Conservation (phyloP, 2,113 vertebrate species). For the Pachypanchax playfairii region DNA sequence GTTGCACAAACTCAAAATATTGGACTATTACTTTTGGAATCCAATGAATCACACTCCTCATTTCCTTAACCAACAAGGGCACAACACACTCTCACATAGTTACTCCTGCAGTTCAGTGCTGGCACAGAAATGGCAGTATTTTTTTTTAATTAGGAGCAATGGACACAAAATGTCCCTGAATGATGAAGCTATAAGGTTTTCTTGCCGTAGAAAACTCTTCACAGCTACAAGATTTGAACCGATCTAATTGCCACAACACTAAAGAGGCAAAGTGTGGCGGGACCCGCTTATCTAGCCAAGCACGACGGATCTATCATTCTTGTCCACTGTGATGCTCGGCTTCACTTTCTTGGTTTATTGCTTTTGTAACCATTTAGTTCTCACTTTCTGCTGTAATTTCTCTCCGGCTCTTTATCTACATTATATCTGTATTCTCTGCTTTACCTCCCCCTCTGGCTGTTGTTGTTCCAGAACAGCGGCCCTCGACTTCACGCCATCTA, state of each 20-base stretch:
- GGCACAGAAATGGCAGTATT: slow-evolving; percentile 60
- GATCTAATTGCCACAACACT: slow-evolving; percentile 56
- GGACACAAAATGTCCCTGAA: slow-evolving; percentile 79
- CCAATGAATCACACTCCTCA: not conserved
- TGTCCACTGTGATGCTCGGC: slow-evolving; percentile 1
- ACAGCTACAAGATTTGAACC: slow-evolving; percentile 82
- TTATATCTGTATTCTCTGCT: not conserved
- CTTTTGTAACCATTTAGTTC: slow-evolving; percentile 13
- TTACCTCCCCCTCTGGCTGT: slow-evolving; percentile 8
- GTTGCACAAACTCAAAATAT: not conserved
- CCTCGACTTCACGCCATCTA: slow-evolving; percentile 18
- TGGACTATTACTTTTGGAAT: not conserved
- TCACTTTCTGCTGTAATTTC: slow-evolving; percentile 15
- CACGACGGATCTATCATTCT: slow-evolving; percentile 17
- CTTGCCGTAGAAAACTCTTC: slow-evolving; percentile 41
- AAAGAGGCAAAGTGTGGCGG: not conserved
- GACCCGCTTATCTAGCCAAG: slow-evolving; percentile 35
- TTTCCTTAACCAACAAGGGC: not conserved
- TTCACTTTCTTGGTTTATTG: slow-evolving; percentile 19
- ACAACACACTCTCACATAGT: not conserved
- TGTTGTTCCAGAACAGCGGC: slow-evolving; percentile 12
- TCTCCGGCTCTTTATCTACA: slow-evolving; percentile 4
- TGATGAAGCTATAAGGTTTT: slow-evolving; percentile 64
- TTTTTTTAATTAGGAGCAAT: slow-evolving; percentile 68
- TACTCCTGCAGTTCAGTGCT: slow-evolving; percentile 42